phyloP scores from a whole-genome alignment of 2,797 vertebrate genomes.

The Nannoperca obscura region DNA sequence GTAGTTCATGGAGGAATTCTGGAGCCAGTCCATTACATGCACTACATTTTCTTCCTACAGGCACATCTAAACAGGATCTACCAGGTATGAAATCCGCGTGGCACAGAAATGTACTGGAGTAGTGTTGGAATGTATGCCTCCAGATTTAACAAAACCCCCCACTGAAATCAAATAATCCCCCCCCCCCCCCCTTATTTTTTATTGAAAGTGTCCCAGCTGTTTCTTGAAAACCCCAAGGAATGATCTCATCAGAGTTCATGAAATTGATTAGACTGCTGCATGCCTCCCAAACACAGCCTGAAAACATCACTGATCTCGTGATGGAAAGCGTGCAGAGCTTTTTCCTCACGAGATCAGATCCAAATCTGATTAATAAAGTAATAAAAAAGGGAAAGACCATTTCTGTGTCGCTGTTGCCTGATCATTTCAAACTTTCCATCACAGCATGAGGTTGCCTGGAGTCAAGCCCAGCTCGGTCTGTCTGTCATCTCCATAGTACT shows the following conservation, averaged over 20 bases:
- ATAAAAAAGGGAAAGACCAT: slow-evolving; percentile 67
- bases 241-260: slow-evolving; percentile 79
- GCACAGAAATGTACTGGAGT: slow-evolving; percentile 81
- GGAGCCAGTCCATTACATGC: slow-evolving; percentile 81
- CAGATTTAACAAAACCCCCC: slow-evolving; percentile 67
- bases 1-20: slow-evolving; percentile 68
- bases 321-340: slow-evolving; percentile 52
- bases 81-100: slow-evolving; percentile 88
- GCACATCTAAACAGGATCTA: slow-evolving; percentile 90
- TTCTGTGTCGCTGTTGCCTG: slow-evolving; percentile 80
- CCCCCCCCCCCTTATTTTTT: slow-evolving; percentile 18
- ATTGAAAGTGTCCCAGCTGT: slow-evolving; percentile 72
- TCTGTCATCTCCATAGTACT: slow-evolving; percentile 68
- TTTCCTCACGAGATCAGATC: slow-evolving; percentile 66
- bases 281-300: slow-evolving; percentile 69
- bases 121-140: slow-evolving; percentile 71
- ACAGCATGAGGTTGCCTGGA: slow-evolving; percentile 77
- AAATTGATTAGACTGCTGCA: slow-evolving; percentile 79
- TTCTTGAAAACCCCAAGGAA: slow-evolving; percentile 74
- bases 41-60: slow-evolving; percentile 87
- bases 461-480: slow-evolving; percentile 65
- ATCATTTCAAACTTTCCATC: slow-evolving; percentile 84
- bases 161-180: slow-evolving; percentile 73
- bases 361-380: slow-evolving; percentile 52
- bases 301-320: slow-evolving; percentile 70